Conservation (phyloP, 2,888 invertebrate genomes). For the Drymonia ruficornis region DNA sequence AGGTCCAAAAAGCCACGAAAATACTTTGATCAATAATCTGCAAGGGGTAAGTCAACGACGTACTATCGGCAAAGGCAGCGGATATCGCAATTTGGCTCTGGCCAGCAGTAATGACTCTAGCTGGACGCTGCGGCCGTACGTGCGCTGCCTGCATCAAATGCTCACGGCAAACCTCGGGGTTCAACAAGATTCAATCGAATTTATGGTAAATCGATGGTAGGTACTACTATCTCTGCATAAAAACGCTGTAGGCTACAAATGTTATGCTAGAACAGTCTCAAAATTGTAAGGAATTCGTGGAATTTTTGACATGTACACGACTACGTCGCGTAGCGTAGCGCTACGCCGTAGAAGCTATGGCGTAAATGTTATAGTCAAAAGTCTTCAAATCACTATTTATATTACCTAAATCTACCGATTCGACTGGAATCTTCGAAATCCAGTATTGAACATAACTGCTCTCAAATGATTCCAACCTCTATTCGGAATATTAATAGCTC, state of each 20-base stretch:
- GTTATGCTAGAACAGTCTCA: too few species aligned
- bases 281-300: not conserved
- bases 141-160: conserved; percentile 59
- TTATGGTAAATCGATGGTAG: not conserved
- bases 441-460: conserved; percentile 44
- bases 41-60: conserved; percentile 17
- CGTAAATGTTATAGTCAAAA: too few species aligned
- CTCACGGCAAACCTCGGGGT: conserved; percentile 32
- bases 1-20: too few species aligned
- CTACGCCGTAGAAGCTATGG: not conserved
- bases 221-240: not conserved
- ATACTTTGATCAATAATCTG: not conserved
- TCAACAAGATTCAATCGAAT: conserved; percentile 1
- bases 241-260: too few species aligned
- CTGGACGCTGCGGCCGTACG: conserved; percentile 61
- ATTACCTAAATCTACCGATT: not conserved
- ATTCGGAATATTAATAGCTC: conserved; percentile 62
- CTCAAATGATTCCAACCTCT: conserved; percentile 60
- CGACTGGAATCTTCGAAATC: conserved; percentile 5
- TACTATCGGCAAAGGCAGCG: conserved; percentile 49
- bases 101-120: conserved; percentile 64
- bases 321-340: not conserved
- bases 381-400: too few species aligned
- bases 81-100: conserved; percentile 77
- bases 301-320: not conserved